A percentile compares a stretch with the other conserved stretches of the same genome.
Evolutionary conservation across 2,888 invertebrate species (phyloP).

Genomic region (Pomacea canaliculata): DNA sequence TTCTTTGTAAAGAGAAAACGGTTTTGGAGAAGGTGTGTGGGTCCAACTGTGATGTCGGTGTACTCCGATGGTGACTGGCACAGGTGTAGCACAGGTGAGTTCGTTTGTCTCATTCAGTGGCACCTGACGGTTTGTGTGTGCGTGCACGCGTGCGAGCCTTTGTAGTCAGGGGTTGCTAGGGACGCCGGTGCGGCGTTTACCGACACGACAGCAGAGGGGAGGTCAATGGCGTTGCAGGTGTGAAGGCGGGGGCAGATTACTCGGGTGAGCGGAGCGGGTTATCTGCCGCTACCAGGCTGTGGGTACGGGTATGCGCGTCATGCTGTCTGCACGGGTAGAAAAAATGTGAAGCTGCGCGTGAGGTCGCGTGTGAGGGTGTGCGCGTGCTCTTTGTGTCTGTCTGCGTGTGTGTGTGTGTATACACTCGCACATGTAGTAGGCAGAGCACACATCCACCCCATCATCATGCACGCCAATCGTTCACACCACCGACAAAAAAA

Average conservation of each 20-base stretch:
- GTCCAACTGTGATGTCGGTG: no score
- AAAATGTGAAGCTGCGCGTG: no score
- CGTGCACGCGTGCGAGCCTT: slow-evolving; percentile 12
- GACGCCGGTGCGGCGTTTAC: slow-evolving; percentile 11
- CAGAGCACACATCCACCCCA: background rate
- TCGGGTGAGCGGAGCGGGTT: no score
- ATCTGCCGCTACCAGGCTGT: no score
- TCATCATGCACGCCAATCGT: background rate
- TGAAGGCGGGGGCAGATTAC: no score
- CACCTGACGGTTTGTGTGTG: background rate
- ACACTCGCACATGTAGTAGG: no score
- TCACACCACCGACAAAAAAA: background rate
- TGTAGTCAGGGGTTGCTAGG: slow-evolving; percentile 22
- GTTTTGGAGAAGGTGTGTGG: no score
- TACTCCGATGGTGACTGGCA: background rate
- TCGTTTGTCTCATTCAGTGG: background rate
- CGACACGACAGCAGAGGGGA: slow-evolving; percentile 6
- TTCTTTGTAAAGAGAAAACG: background rate
- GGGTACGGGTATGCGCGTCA: no score
- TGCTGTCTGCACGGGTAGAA: no score
- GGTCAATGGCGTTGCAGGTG: background rate
- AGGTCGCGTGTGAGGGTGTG: no score
- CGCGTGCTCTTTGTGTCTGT: no score
- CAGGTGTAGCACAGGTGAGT: background rate
- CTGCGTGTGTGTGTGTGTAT: background rate